Percentiles rank a stretch among this genome's conserved stretches.
phyloP scores from a whole-genome alignment of 2,797 vertebrate genomes.

The Gallinago solitaria region DNA sequence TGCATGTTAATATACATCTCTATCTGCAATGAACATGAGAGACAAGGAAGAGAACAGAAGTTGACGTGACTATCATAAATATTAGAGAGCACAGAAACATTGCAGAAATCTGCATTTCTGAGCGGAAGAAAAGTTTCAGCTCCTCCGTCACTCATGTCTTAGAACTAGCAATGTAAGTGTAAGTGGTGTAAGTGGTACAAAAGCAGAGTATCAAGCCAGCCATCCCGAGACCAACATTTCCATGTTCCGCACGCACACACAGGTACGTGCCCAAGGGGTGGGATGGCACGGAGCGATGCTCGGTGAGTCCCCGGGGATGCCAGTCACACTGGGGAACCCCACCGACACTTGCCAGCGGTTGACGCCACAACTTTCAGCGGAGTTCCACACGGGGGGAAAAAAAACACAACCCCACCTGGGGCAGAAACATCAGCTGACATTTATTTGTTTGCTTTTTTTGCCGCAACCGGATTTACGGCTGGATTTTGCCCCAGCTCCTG shows the following conservation, averaged over 20 bases:
- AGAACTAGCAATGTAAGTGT: background rate
- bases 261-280: rapidly evolving
- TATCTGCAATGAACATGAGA: rapidly evolving
- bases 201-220: rapidly evolving
- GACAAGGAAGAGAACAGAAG: background rate
- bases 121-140: background rate
- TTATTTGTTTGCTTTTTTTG: background rate
- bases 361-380: background rate
- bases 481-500: background rate
- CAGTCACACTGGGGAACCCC: rapidly evolving
- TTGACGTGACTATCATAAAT: background rate
- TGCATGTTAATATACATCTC: background rate
- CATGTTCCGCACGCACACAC: background rate
- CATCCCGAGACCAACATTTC: rapidly evolving
- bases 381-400: background rate
- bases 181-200: rapidly evolving
- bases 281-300: rapidly evolving
- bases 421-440: background rate
- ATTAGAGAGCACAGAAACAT: background rate
- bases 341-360: background rate
- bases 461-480: background rate
- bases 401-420: rapidly evolving
- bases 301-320: rapidly evolving
- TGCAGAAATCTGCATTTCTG: background rate
- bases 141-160: rapidly evolving